Conservation (phyloP, 2,113 vertebrate species). For the Dryoscopus gambensis region DNA sequence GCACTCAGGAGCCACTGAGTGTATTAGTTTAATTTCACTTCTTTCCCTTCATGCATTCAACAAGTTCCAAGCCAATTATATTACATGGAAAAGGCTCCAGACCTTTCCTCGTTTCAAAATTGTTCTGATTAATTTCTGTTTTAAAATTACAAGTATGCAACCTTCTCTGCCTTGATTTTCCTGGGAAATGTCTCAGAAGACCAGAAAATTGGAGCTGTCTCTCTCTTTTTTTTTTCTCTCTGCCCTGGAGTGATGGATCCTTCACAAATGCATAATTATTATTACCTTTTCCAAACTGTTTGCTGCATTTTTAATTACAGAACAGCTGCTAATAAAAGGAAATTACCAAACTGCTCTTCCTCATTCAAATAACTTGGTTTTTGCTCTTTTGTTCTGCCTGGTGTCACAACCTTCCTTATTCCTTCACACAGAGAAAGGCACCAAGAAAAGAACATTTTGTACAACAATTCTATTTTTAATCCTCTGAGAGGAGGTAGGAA, state of each 20-base stretch:
- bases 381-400: neutral
- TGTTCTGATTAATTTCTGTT: slow-evolving; percentile 54
- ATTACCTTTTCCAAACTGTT: slow-evolving; percentile 56
- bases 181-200: slow-evolving; percentile 46
- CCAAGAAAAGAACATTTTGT: neutral
- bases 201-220: neutral
- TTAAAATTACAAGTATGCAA: slow-evolving; percentile 38
- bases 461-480: slow-evolving; percentile 3
- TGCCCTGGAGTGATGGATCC: slow-evolving; percentile 20
- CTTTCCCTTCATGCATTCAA: slow-evolving; percentile 50
- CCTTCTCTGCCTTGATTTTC: slow-evolving; percentile 39
- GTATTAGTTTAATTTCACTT: slow-evolving; percentile 61
- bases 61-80: slow-evolving; percentile 53
- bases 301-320: slow-evolving; percentile 44
- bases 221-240: neutral
- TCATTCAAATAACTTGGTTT: neutral
- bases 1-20: slow-evolving; percentile 62
- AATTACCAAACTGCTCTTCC: slow-evolving; percentile 2
- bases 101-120: neutral
- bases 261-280: slow-evolving; percentile 48
- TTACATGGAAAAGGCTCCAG: slow-evolving; percentile 20
- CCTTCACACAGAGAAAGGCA: neutral
- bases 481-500: neutral
- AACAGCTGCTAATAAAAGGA: slow-evolving; percentile 15
- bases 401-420: neutral